A percentile compares a stretch with the other conserved stretches of the same genome.
These are phyloP conservation scores for Eclectus roratus DNA, from an alignment of 2,113 vertebrate genomes.

Conservation along the genomic window DNA sequence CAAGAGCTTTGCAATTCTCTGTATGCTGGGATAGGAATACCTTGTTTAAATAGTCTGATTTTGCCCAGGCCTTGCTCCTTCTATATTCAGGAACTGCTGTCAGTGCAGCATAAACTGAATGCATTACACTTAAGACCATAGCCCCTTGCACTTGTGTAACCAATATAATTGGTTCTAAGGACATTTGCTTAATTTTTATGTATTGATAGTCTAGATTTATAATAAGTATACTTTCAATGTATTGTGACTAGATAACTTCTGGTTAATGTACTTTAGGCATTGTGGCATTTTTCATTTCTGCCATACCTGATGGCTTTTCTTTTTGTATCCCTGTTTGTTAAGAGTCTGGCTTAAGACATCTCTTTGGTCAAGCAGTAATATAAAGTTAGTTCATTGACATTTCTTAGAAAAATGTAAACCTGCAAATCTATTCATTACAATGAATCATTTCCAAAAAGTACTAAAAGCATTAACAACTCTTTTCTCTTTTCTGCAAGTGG, in stretches of 20 bases:
- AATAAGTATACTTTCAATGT: neutral
- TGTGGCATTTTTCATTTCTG: neutral
- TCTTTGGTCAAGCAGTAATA: neutral
- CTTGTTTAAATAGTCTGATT: neutral
- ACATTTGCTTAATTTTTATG: neutral
- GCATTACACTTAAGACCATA: neutral
- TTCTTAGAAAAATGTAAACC: neutral
- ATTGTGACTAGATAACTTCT: neutral
- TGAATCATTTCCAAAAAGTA: neutral
- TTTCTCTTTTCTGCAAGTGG: slow-evolving; percentile 78
- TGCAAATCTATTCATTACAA: neutral
- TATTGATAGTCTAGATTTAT: neutral
- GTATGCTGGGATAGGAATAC: neutral
- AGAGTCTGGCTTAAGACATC: neutral
- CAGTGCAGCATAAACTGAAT: neutral
- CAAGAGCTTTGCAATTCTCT: neutral
- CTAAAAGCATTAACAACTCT: neutral
- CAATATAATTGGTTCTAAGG: neutral
- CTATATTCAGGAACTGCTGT: neutral
- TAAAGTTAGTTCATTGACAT: neutral
- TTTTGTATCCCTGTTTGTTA: neutral
- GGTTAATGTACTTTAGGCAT: neutral
- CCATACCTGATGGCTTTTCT: neutral
- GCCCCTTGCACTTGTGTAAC: neutral
- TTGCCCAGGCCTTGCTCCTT: neutral